phyloP scores from a whole-genome alignment of 1,140 invertebrate genomes.

The Lasioglossum baleicum region DNA sequence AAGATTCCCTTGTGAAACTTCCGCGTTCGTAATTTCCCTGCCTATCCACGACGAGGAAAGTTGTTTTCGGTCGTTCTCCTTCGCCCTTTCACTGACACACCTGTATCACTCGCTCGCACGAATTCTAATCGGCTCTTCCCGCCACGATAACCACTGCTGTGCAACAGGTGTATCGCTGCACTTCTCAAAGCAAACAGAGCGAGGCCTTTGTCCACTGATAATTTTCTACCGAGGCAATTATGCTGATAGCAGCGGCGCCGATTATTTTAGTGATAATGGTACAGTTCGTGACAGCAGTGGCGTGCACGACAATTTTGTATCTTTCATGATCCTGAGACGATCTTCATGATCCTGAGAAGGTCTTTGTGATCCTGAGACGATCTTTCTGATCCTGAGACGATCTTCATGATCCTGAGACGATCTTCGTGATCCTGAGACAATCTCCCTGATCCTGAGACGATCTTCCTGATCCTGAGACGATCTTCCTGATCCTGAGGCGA shows the following conservation, averaged over 20 bases:
- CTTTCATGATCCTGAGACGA: not conserved
- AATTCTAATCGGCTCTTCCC: slow-evolving; percentile 54
- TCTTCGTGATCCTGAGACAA: not conserved
- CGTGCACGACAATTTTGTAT: not conserved
- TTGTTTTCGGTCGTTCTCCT: slow-evolving; percentile 15
- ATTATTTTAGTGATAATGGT: too few species aligned
- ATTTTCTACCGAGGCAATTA: too few species aligned
- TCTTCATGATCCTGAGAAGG: too few species aligned
- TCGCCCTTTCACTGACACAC: not conserved
- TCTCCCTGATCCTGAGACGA: not conserved
- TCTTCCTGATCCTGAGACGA: too few species aligned
- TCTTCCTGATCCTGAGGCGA: too few species aligned
- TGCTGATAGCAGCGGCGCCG: too few species aligned
- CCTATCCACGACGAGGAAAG: slow-evolving; percentile 13
- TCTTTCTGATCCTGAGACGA: too few species aligned
- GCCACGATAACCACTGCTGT: slow-evolving; percentile 37
- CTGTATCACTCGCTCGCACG: slow-evolving; percentile 11
- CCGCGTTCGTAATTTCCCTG: slow-evolving; percentile 25
- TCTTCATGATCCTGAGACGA: too few species aligned
- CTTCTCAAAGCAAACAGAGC: slow-evolving; percentile 7
- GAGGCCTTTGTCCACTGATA: too few species aligned
- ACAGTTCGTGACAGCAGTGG: too few species aligned
- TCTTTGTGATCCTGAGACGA: too few species aligned
- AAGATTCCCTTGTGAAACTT: slow-evolving; percentile 10
- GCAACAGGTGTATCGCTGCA: slow-evolving; percentile 39